Evolutionary conservation across 2,113 vertebrate species (phyloP), one percentile per base, ranked within the genome.

Genomic region (Origma solitaria): DNA sequence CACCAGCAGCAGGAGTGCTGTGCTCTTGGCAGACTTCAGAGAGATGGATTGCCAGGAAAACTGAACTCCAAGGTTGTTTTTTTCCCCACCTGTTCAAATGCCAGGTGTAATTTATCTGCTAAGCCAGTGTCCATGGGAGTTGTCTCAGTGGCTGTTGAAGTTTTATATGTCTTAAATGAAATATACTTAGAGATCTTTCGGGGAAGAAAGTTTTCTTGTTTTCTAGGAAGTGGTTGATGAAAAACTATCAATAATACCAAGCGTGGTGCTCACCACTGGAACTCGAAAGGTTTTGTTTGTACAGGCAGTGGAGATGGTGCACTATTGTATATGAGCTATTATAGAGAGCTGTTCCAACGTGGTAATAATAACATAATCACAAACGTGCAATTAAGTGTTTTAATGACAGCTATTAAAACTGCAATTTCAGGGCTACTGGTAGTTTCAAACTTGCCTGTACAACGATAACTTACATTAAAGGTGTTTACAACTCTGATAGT

Each of bases 321-420:
- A 1, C 50, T 81, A 0, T 13, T 24, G 23, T 65, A 25, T 14
- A 25, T 64, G 57, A 69, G 57, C n/a, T 87, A 23, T 45, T 89
- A 57, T 62, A n/a, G 86, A 79, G 44, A 86, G 35, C 50, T 30
- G 77, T 89, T 91, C 83, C 45, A 79, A 19, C 22, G 18, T 3
- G 2, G 23, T 62, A 49, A 21, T 87, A 88, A 68, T 35, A 76
- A 51, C 33, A 50, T 78, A 87, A 95, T 84, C 73, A 75, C 77
- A 85, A 77, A 68, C 0, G 1, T 65, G 69, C 66, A 69, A 82
- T 92, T 85, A 79, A 71, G 71, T 89, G 50, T 87, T 88, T 91
- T 91, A 89, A 91, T 94, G 81, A 27, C 53, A 72, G 87, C 72
- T 70, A 69, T 94, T 91, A 76, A 47, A 92, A 53, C 62, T 65